Percentiles rank a stretch among this genome's conserved stretches.
These are phyloP conservation scores for Agrypnus murinus DNA, from an alignment of 2,888 invertebrate species.

Conservation along the genomic window DNA sequence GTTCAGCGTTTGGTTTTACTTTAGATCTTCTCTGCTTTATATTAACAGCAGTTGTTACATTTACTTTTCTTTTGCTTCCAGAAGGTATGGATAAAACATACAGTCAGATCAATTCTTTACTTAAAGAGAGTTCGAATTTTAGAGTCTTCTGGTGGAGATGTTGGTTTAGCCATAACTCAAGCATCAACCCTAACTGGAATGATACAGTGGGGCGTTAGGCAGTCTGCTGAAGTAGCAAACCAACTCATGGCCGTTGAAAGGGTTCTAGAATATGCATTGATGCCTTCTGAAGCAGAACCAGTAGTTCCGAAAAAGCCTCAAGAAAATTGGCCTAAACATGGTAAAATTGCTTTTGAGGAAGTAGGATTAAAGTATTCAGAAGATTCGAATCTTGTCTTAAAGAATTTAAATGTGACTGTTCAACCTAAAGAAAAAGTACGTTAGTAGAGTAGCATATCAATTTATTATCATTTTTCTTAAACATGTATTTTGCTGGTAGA, in stretches of 20 bases:
- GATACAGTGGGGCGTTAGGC: constrained; percentile 87
- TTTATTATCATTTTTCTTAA: neutral
- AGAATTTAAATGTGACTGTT: constrained; percentile 80
- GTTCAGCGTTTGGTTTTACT: constrained; percentile 79
- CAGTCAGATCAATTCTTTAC: neutral
- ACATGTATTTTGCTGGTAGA: constrained; percentile 69
- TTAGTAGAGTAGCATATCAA: constrained; percentile 73
- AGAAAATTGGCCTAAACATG: constrained; percentile 80
- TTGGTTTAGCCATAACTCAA: constrained; percentile 80
- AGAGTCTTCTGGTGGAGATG: constrained; percentile 73
- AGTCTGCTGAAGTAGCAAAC: constrained; percentile 86
- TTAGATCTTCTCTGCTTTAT: constrained; percentile 78
- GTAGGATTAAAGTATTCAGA: constrained; percentile 80
- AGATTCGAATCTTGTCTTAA: constrained; percentile 79
- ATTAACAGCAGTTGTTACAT: constrained; percentile 78
- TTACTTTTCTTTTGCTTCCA: constrained; percentile 76
- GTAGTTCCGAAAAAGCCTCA: constrained; percentile 73
- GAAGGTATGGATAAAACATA: constrained; percentile 62
- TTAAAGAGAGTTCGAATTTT: constrained; percentile 50
- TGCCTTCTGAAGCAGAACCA: constrained; percentile 77
- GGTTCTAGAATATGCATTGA: constrained; percentile 84
- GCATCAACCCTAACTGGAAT: constrained; percentile 76
- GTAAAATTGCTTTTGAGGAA: constrained; percentile 77
- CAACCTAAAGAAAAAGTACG: constrained; percentile 81
- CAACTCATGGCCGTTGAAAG: constrained; percentile 89